Conservation (phyloP, 2,113 vertebrate species). For the Perca schrenkii region DNA sequence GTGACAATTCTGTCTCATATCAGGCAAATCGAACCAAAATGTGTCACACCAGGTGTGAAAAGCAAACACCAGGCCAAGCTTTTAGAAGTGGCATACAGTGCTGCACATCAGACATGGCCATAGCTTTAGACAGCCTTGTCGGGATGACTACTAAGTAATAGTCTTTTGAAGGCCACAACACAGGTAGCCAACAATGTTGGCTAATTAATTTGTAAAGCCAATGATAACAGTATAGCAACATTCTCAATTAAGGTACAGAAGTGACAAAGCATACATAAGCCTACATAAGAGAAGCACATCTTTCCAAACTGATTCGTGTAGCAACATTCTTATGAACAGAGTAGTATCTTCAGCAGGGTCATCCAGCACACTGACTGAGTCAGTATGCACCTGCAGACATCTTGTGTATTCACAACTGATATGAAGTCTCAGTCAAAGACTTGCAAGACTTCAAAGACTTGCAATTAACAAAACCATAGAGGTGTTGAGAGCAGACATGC, state of each 20-base stretch:
- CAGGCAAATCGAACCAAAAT: neutral
- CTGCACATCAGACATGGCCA: neutral
- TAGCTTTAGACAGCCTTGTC: neutral
- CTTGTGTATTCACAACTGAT: slow-evolving; percentile 29
- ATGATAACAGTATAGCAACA: neutral
- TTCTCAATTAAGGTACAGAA: neutral
- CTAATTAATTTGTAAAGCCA: neutral
- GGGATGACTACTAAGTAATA: neutral
- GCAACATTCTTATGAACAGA: neutral
- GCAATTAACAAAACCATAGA: slow-evolving; percentile 39
- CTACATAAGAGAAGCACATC: neutral
- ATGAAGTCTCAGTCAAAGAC: slow-evolving; percentile 4
- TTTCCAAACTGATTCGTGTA: neutral
- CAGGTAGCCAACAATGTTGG: neutral
- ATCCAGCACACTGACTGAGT: neutral
- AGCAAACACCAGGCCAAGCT: neutral
- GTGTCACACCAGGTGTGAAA: neutral
- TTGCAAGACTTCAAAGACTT: neutral
- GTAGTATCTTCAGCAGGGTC: neutral
- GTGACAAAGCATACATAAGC: neutral
- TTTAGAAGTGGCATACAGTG: neutral
- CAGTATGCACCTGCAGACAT: slow-evolving; percentile 30
- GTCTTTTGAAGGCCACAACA: neutral
- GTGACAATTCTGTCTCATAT: too few species aligned
- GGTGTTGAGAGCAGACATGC: slow-evolving; percentile 42